These are phyloP conservation scores for Zele albiditarsus DNA, from an alignment of 2,888 invertebrate species.

Conservation along the genomic window DNA sequence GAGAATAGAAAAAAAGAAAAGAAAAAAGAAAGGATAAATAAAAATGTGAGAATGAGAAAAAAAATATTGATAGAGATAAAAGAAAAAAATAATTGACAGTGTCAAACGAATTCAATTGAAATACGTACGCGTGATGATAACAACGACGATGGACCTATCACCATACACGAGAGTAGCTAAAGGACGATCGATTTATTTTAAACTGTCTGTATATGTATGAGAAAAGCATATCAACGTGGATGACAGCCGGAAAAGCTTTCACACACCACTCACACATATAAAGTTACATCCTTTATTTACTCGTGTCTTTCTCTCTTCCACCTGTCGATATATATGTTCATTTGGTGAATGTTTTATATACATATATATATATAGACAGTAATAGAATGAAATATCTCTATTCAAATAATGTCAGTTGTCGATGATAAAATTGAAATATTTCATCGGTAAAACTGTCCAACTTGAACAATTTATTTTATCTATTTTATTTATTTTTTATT, in stretches of 20 bases:
- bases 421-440: constrained; percentile 8
- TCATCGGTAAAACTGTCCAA: background rate
- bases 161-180: background rate
- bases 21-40: background rate
- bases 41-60: background rate
- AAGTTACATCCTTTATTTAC: background rate
- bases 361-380: background rate
- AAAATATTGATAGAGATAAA: background rate
- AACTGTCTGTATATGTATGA: constrained; percentile 13
- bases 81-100: background rate
- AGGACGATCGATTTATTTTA: constrained; percentile 25
- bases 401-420: constrained; percentile 11
- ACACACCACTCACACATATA: background rate
- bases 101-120: constrained; percentile 17
- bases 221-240: background rate
- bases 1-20: constrained; percentile 3
- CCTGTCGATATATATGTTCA: constrained; percentile 35
- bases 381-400: constrained; percentile 6
- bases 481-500: constrained; percentile 12
- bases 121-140: constrained; percentile 14
- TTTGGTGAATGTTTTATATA: background rate
- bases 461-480: background rate
- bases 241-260: constrained; percentile 9
- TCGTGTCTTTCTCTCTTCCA: constrained; percentile 11
- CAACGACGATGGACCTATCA: constrained; percentile 9